These are phyloP conservation scores for Catharus ustulatus DNA, from an alignment of 2,797 vertebrate species.

Conservation along the genomic window DNA sequence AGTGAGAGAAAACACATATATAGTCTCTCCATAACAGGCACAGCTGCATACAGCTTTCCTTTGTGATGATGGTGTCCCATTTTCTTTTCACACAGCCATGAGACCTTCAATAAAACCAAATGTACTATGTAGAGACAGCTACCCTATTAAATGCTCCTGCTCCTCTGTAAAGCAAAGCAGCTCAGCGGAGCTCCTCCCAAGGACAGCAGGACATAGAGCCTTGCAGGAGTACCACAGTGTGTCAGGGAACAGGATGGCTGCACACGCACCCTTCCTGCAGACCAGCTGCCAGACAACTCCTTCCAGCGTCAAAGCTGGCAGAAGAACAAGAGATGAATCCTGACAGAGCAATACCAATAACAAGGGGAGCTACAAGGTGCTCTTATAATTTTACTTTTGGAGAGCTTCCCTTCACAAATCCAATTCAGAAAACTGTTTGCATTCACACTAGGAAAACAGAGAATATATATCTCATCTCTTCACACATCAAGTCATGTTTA, in stretches of 20 bases:
- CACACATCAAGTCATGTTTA: conserved; percentile 52
- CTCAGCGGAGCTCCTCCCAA: not conserved
- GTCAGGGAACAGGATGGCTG: not conserved
- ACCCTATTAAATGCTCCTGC: not conserved
- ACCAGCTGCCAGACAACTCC: not conserved
- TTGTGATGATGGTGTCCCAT: not conserved
- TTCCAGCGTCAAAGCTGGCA: not conserved
- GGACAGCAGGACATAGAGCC: not conserved
- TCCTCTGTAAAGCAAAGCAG: not conserved
- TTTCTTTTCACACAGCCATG: not conserved
- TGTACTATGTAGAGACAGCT: not conserved
- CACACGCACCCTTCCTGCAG: not conserved
- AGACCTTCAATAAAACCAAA: not conserved
- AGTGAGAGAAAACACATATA: not conserved
- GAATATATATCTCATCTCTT: not conserved
- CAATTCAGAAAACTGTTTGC: not conserved
- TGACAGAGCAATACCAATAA: not conserved
- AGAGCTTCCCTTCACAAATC: not conserved
- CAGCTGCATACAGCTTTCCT: not conserved
- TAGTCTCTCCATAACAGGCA: not conserved
- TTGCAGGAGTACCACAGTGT: not conserved
- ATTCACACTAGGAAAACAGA: not conserved
- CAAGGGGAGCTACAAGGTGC: not conserved
- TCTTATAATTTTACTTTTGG: not conserved
- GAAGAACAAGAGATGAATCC: not conserved